These are phyloP conservation scores for Ladona fulva DNA, from an alignment of 1,140 invertebrate species.

Conservation along the genomic window DNA sequence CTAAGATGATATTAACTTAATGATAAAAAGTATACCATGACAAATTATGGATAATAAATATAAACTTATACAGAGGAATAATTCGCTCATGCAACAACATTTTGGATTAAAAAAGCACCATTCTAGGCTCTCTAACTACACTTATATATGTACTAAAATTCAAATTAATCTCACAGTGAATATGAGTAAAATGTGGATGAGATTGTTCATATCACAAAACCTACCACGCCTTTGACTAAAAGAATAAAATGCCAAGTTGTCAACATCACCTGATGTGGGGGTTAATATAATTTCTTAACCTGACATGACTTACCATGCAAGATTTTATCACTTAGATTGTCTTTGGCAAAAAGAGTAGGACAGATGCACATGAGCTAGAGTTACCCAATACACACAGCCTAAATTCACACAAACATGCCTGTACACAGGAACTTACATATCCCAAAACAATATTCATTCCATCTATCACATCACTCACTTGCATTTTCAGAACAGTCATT, in stretches of 20 bases:
- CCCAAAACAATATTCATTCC: neutral
- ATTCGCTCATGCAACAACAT: no score
- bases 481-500: neutral
- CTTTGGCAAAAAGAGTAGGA: neutral
- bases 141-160: no score
- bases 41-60: no score
- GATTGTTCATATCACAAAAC: neutral
- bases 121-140: no score
- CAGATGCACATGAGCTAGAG: neutral
- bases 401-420: neutral
- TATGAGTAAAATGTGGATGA: neutral
- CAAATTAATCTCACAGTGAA: no score
- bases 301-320: neutral
- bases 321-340: neutral
- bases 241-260: neutral
- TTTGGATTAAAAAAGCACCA: no score
- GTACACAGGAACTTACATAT: neutral
- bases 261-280: neutral
- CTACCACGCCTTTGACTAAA: neutral
- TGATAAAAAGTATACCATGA: no score
- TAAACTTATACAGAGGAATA: no score
- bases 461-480: neutral
- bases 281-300: neutral
- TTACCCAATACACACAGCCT: neutral
- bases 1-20: no score